Evolutionary conservation across 2,113 vertebrate genomes (phyloP).

Genomic region (Pristiophorus japonicus): DNA sequence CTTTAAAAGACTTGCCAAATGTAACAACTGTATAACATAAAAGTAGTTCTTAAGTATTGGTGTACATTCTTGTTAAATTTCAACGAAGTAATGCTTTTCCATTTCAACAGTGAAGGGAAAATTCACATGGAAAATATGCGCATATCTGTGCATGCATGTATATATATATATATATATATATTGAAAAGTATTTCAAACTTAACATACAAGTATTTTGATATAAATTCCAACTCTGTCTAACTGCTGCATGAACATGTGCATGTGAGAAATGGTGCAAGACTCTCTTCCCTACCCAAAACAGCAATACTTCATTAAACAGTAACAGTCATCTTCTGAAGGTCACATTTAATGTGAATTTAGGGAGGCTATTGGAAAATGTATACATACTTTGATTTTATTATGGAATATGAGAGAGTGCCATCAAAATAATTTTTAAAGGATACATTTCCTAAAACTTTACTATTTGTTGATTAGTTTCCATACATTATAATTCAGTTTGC

Average conservation of each 20-base stretch:
- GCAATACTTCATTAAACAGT: neutral
- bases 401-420: neutral
- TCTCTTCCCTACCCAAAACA: neutral
- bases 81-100: neutral
- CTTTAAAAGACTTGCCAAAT: neutral
- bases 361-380: neutral
- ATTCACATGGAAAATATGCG: neutral
- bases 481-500: too few relatives aligned
- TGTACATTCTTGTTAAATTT: neutral
- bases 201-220: neutral
- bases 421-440: neutral
- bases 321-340: neutral
- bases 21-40: neutral
- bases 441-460: neutral
- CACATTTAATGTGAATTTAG: neutral
- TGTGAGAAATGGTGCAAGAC: neutral
- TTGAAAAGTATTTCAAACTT: neutral
- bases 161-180: too few relatives aligned
- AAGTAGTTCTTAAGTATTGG: neutral
- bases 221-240: neutral
- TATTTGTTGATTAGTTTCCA: too few relatives aligned
- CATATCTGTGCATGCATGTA: neutral
- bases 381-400: neutral
- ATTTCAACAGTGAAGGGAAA: neutral
- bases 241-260: neutral